Conservation (phyloP, 2,113 vertebrate species). For the Chrysochloris asiatica region DNA sequence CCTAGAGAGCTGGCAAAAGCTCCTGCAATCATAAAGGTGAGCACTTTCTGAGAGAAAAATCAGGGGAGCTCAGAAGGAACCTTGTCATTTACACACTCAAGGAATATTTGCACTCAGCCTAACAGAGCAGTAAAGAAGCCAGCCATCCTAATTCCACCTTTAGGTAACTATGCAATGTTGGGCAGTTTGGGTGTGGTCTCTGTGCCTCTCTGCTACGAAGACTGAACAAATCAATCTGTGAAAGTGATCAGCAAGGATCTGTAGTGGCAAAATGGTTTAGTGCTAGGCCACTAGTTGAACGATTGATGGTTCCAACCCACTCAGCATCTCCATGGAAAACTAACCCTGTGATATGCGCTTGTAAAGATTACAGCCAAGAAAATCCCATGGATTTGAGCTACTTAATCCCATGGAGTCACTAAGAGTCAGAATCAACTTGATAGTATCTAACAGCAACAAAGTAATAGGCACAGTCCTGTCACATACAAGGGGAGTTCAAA, state of each 20-base stretch:
- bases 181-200: background rate
- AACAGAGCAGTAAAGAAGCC: background rate
- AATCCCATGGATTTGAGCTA: background rate
- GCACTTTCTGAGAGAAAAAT: background rate
- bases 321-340: background rate
- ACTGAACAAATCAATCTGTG: background rate
- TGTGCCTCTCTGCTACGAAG: background rate
- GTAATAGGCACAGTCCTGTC: background rate
- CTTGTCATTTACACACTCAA: background rate
- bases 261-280: background rate
- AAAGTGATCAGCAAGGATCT: background rate
- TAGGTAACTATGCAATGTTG: background rate
- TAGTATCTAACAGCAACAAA: background rate
- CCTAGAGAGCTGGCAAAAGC: background rate
- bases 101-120: background rate
- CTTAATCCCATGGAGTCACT: background rate
- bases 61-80: background rate
- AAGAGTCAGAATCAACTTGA: background rate
- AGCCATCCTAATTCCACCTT: background rate
- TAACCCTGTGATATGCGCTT: background rate
- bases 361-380: background rate
- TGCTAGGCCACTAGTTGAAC: background rate
- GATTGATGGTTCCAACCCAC: background rate
- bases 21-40: background rate
- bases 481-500: too few relatives aligned